Percentiles rank a stretch among this genome's conserved stretches.
Evolutionary conservation across 2,113 vertebrate genomes (phyloP).

Genomic region (Machaerirhynchus nigripectus): DNA sequence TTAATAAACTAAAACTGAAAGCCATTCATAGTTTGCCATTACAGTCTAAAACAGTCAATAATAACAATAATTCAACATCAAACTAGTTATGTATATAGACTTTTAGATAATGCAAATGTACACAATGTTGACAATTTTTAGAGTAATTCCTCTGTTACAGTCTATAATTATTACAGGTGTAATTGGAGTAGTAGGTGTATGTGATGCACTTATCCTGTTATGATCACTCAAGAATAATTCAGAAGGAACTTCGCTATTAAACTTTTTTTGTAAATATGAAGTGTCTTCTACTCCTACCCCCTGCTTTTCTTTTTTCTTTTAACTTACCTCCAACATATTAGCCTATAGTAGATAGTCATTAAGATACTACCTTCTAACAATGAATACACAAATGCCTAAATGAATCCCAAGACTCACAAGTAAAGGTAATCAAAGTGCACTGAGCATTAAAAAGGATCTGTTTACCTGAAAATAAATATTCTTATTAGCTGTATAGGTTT

Average conservation of each 20-base stretch:
- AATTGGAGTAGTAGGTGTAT: background rate
- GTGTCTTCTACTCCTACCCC: background rate
- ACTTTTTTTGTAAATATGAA: background rate
- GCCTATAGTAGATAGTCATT: background rate
- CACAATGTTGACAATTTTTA: background rate
- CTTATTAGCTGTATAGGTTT: background rate
- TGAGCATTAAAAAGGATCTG: background rate
- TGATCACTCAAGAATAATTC: background rate
- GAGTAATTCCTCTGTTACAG: background rate
- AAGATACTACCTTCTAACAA: background rate
- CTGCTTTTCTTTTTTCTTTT: background rate
- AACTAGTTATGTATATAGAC: background rate
- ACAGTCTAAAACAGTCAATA: background rate
- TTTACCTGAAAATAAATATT: background rate
- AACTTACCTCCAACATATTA: background rate
- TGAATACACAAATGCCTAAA: background rate
- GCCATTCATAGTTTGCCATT: background rate
- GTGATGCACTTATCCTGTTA: background rate
- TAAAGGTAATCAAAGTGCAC: background rate
- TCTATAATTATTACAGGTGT: background rate
- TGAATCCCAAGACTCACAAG: background rate
- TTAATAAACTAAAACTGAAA: background rate
- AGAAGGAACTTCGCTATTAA: background rate
- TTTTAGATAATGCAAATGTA: background rate
- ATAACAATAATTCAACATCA: background rate